These are phyloP conservation scores for Willisornis vidua DNA, from an alignment of 2,113 vertebrate species.

Conservation along the genomic window DNA sequence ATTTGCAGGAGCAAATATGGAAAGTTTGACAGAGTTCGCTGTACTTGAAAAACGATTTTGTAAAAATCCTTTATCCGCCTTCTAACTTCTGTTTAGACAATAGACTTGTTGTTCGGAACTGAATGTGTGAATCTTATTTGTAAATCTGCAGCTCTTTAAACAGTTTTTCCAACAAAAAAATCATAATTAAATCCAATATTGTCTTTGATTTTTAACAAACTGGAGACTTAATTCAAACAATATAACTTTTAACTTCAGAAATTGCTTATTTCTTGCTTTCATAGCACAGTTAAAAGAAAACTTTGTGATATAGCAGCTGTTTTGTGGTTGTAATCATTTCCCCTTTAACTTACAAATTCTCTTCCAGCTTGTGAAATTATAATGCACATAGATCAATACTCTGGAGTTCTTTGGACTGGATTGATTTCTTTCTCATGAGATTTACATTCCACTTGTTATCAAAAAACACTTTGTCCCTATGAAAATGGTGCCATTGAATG, in stretches of 20 bases:
- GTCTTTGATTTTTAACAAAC: slow-evolving; percentile 42
- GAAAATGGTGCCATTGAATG: slow-evolving; percentile 74
- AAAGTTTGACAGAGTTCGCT: neutral
- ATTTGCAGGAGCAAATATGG: neutral
- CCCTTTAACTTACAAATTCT: slow-evolving; percentile 60
- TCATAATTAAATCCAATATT: slow-evolving; percentile 8
- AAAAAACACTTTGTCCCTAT: slow-evolving; percentile 74
- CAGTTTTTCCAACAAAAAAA: neutral
- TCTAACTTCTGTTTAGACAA: neutral
- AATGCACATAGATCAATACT: slow-evolving; percentile 72
- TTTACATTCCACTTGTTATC: slow-evolving; percentile 76
- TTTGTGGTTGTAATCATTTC: slow-evolving; percentile 45
- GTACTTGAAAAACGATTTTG: neutral
- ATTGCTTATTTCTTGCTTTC: slow-evolving; percentile 46
- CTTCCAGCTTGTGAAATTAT: slow-evolving; percentile 70
- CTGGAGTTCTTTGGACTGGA: slow-evolving; percentile 66
- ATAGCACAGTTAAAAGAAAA: slow-evolving; percentile 48
- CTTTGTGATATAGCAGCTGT: slow-evolving; percentile 22
- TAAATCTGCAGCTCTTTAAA: neutral
- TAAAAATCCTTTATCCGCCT: neutral
- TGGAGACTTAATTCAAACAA: slow-evolving; percentile 9
- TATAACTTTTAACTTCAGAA: slow-evolving; percentile 37
- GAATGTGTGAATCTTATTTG: neutral
- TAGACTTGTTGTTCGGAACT: neutral
- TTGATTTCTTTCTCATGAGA: slow-evolving; percentile 79